phyloP scores from a whole-genome alignment of 30 jellyfish, hydroid and myxozoan genomes.

The Euphysa ruthae region DNA sequence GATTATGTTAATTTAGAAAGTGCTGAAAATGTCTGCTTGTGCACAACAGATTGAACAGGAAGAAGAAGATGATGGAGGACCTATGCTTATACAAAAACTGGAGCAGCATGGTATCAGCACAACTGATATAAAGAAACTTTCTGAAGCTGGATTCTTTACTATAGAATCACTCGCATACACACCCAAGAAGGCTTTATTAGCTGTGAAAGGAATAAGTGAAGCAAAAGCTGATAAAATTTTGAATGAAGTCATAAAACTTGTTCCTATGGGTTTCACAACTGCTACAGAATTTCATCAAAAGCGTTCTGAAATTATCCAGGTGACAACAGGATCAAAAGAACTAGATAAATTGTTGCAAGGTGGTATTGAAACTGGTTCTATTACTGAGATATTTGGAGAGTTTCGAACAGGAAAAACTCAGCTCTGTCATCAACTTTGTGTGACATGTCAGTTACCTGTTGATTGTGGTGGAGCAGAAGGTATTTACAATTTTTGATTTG shows the following conservation, averaged over 20 bases:
- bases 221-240: constrained; percentile 95
- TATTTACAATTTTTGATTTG: no score
- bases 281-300: constrained; percentile 97
- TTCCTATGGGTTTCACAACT: constrained; percentile 97
- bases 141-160: constrained; percentile 96
- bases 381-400: constrained; percentile 96
- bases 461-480: constrained; percentile 99
- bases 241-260: constrained; percentile 78
- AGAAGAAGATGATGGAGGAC: constrained; percentile 63
- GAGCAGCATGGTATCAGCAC: constrained; percentile 98
- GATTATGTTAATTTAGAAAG: no score
- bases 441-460: constrained; percentile 99
- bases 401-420: constrained; percentile 97
- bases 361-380: constrained; percentile 97
- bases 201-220: constrained; percentile 96
- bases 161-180: constrained; percentile 94
- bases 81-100: constrained; percentile 49
- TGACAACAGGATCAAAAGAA: constrained; percentile 93
- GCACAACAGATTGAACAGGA: constrained; percentile 28
- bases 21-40: no score
- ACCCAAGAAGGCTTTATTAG: constrained; percentile 84
- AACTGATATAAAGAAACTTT: constrained; percentile 76
- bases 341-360: constrained; percentile 92
- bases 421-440: constrained; percentile 97
- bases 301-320: constrained; percentile 89